Base-by-base conservation (phyloP, 2,113 vertebrate species). In the Chlorodrepanis virens region DNA sequence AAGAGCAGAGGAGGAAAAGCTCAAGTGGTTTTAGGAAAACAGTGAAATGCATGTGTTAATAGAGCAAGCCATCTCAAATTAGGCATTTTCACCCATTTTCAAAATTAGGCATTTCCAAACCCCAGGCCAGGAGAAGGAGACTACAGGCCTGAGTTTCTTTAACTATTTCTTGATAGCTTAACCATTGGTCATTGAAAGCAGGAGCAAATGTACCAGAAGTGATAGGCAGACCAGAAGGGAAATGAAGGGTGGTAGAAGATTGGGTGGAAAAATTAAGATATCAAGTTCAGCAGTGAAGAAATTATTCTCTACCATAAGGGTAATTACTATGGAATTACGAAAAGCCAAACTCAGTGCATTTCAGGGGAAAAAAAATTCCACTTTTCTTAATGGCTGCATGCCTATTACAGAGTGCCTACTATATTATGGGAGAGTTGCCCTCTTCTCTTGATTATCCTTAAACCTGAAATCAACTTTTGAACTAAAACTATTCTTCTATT, bases 221-320 rank as follows among this genome's bases (percentile, higher is more conserved):
- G 33, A 92, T 54, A 59, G 42, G 57, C 56, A 85, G 21, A 35
- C 79, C 76, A 45, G 88, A 88, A 91, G 82, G 83, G 93, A 96
- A 94, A 96, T 89, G 94, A 88, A 87, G 80, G 83, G 76, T 63
- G 45, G 64, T n/a, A 93, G 83, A 97, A 94, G 93, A 87, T 75
- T 52, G 75, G 47, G 60, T 85, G 74, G 88, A 89, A 97, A 96
- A 96, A 91, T 94, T 45, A 92, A 79, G 45, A 64, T 16, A 74
- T 67, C 5, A 0, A 53, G 49, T 67, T 80, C 67, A 78, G 39
- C 67, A 57, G 18, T 9, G 35, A 90, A 70, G 52, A 94, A 95
- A 95, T 91, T 72, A 49, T 82, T 52, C 64, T 61, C 59, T 24
- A 37, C 42, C 42, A 19, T 21, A 52, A 63, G 19, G 47, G 37